phyloP scores from a whole-genome alignment of 35 echinoderm and acorn worm species.

The Strongylocentrotus purpuratus region DNA sequence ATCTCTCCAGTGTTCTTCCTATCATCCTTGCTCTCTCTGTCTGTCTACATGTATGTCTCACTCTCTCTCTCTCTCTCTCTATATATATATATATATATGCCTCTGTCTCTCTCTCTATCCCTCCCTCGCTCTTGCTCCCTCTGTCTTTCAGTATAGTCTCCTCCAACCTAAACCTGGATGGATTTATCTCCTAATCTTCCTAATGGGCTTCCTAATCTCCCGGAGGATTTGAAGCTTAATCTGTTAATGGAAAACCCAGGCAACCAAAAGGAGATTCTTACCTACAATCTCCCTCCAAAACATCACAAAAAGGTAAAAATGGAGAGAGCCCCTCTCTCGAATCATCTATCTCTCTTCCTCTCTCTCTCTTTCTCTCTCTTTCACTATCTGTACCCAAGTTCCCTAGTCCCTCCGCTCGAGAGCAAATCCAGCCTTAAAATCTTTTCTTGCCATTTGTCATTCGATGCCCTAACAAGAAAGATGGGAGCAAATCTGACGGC shows the following conservation, averaged over 20 bases:
- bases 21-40: background rate
- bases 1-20: background rate
- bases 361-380: background rate
- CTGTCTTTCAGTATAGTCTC: conserved; percentile 36
- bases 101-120: too few relatives aligned
- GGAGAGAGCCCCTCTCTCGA: conserved; percentile 21
- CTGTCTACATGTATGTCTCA: background rate
- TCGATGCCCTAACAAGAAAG: conserved; percentile 31
- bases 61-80: background rate
- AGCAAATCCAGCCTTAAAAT: conserved; percentile 37
- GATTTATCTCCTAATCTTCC: conserved; percentile 67
- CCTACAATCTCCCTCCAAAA: conserved; percentile 35
- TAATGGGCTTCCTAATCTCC: conserved; percentile 68
- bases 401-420: background rate
- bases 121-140: conserved; percentile 28
- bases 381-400: background rate
- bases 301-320: conserved; percentile 45
- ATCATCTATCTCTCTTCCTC: background rate
- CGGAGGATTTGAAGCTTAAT: conserved; percentile 60
- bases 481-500: conserved; percentile 19
- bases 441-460: conserved; percentile 21
- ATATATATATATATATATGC: background rate
- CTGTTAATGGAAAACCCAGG: conserved; percentile 69
- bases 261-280: conserved; percentile 48
- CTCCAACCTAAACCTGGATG: conserved; percentile 30